Conservation (phyloP, 2,113 vertebrate genomes). For the Laterallus jamaicensis region DNA sequence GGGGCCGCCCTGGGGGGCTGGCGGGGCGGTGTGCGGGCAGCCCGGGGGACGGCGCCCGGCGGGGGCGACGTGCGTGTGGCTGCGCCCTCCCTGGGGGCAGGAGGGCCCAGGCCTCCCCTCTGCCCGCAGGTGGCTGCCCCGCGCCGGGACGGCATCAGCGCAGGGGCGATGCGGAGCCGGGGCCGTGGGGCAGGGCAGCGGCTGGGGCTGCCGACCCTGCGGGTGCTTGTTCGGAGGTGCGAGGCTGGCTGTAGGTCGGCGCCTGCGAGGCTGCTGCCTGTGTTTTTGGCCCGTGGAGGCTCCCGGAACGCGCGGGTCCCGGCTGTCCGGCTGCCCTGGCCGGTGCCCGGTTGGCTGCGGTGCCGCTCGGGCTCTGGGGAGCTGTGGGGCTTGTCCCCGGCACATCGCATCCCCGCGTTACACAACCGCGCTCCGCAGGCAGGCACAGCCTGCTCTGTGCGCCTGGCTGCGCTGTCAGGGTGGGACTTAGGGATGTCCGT, state of each 20-base stretch:
- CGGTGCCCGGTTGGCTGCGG: neutral
- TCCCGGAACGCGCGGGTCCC: rapidly evolving
- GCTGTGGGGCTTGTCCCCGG: neutral
- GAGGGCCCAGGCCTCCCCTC: neutral
- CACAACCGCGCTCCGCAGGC: neutral
- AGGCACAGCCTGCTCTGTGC: neutral
- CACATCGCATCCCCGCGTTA: neutral
- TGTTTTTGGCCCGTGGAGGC: neutral
- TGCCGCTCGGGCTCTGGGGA: neutral
- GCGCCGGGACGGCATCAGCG: neutral
- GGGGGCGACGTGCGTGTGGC: neutral
- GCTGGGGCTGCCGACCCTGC: neutral
- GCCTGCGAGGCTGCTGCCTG: neutral
- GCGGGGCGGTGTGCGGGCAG: neutral
- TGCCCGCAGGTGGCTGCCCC: neutral
- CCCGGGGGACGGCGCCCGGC: neutral
- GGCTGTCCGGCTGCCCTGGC: neutral
- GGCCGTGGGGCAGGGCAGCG: neutral
- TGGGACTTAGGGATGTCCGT: rapidly evolving
- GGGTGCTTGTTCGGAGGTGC: neutral
- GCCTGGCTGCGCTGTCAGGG: neutral
- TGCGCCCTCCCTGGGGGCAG: neutral
- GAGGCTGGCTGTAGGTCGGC: neutral
- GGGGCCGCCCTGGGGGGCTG: neutral
- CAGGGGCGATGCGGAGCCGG: neutral